phyloP scores from a whole-genome alignment of 2,113 vertebrate genomes.

The Charina bottae region DNA sequence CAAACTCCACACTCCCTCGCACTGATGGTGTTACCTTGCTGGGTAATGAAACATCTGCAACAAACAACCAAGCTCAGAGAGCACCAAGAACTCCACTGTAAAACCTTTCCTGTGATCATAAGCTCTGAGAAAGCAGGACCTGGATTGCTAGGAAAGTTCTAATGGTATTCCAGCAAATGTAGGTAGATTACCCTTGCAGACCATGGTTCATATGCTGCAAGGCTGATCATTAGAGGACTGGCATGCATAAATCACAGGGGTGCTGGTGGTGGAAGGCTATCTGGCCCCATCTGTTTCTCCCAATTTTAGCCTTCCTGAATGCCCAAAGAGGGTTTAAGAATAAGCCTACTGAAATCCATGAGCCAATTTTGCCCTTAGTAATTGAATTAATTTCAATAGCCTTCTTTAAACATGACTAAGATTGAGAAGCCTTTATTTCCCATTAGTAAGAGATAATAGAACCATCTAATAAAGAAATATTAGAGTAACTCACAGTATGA shows the following conservation, averaged over 20 bases:
- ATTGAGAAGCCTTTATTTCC: neutral
- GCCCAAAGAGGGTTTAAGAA: neutral
- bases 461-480: neutral
- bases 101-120: neutral
- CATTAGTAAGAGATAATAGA: neutral
- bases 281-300: neutral
- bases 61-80: neutral
- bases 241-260: neutral
- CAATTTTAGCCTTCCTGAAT: neutral
- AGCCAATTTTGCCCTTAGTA: neutral
- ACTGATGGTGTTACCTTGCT: neutral
- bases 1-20: neutral
- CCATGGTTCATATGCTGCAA: neutral
- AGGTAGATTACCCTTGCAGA: neutral
- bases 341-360: neutral
- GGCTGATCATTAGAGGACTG: neutral
- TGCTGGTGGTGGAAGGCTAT: neutral
- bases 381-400: neutral
- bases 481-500: neutral
- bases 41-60: neutral
- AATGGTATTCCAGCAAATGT: neutral
- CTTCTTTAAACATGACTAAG: neutral
- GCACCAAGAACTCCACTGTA: neutral
- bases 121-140: neutral
- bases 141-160: neutral